phyloP scores from a whole-genome alignment of 2,888 invertebrate genomes.

The Calephelis perditalis region DNA sequence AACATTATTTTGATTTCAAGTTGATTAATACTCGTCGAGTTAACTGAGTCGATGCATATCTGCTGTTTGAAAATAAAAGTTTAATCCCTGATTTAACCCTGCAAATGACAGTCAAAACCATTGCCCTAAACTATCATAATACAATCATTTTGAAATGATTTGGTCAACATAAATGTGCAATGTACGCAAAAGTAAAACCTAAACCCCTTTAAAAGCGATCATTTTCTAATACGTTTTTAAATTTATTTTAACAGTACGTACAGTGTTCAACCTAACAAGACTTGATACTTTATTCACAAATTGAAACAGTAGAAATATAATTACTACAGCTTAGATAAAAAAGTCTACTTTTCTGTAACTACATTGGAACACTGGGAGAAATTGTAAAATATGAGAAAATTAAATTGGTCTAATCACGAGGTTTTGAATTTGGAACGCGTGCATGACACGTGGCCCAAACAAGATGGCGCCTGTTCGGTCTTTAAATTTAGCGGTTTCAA shows the following conservation, averaged over 20 bases:
- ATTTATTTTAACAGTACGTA: not conserved
- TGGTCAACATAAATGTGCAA: conserved; percentile 23
- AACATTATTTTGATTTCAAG: too few relatives aligned
- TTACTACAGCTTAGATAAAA: not conserved
- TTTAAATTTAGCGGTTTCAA: conserved; percentile 40
- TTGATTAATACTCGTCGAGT: too few relatives aligned
- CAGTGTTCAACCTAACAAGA: not conserved
- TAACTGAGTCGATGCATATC: too few relatives aligned
- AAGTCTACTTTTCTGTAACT: conserved; percentile 8
- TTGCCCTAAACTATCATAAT: conserved; percentile 12
- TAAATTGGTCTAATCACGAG: conserved; percentile 31
- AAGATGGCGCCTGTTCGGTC: conserved; percentile 35
- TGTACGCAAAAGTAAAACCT: not conserved
- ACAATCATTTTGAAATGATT: conserved; percentile 27
- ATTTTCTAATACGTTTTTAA: not conserved
- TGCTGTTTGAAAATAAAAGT: too few relatives aligned
- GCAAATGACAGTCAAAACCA: conserved; percentile 25
- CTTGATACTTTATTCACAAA: not conserved
- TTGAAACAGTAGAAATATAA: not conserved
- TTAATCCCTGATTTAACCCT: conserved; percentile 19
- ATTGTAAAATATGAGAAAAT: conserved; percentile 23
- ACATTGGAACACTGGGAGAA: not conserved
- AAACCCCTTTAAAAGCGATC: not conserved
- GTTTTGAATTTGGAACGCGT: conserved; percentile 31
- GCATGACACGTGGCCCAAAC: conserved; percentile 35